Conservation (phyloP, 2,888 invertebrate species). For the Volucella inanis region DNA sequence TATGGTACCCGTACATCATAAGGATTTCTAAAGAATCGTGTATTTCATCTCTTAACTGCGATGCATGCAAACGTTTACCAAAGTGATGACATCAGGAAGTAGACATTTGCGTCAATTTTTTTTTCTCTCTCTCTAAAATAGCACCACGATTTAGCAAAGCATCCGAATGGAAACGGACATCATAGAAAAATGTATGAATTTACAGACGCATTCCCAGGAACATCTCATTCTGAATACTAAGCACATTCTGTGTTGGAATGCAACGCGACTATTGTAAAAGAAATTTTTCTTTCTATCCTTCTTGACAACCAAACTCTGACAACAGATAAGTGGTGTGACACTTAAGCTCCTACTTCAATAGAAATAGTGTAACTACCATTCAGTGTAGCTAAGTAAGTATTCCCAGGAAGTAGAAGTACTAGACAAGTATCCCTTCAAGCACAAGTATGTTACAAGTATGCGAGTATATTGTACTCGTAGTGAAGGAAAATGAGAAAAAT, state of each 20-base stretch:
- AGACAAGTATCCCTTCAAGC: background rate
- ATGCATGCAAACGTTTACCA: conserved; percentile 43
- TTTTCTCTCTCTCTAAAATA: conserved; percentile 1
- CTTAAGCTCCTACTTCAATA: conserved; percentile 40
- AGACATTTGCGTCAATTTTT: conserved; percentile 49
- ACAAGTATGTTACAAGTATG: background rate
- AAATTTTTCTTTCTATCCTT: background rate
- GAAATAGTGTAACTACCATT: conserved; percentile 9
- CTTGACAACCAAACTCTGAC: conserved; percentile 9
- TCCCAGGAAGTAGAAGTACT: conserved; percentile 2
- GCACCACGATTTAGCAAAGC: conserved; percentile 45
- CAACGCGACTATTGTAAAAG: conserved; percentile 22
- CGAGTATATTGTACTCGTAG: conserved; percentile 28
- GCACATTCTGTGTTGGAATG: conserved; percentile 3
- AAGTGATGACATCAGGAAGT: conserved; percentile 29
- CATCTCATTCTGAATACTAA: conserved; percentile 14
- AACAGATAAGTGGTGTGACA: conserved; percentile 33
- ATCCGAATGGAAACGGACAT: conserved; percentile 40
- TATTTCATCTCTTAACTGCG: conserved; percentile 22
- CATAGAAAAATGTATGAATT: conserved; percentile 10
- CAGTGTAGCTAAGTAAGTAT: background rate
- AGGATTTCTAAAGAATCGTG: background rate
- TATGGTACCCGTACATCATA: too few species aligned
- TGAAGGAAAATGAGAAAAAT: too few species aligned
- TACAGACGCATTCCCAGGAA: background rate